These are phyloP conservation scores for Herpailurus yagouaroundi DNA, from an alignment of 2,113 vertebrate genomes.

Conservation along the genomic window DNA sequence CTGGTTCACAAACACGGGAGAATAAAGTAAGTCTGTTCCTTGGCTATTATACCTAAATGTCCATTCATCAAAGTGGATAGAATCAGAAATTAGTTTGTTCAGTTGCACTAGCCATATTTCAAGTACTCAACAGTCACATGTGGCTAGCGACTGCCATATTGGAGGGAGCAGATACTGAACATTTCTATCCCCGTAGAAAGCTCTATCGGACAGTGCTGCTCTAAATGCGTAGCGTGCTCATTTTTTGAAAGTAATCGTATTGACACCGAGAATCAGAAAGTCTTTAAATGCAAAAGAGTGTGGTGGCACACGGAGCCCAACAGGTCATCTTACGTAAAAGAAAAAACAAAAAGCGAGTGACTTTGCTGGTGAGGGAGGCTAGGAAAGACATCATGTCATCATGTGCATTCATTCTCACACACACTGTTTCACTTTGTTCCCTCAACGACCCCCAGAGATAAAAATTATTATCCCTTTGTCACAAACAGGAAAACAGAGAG, in stretches of 20 bases:
- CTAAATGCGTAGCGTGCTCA: not conserved
- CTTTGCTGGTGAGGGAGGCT: not conserved
- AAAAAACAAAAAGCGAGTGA: not conserved
- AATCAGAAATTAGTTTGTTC: not conserved
- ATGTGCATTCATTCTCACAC: not conserved
- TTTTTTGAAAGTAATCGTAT: not conserved
- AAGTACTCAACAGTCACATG: not conserved
- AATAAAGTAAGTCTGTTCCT: not conserved
- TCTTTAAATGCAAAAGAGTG: not conserved
- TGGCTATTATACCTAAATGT: not conserved
- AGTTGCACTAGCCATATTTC: not conserved
- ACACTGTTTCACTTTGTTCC: not conserved
- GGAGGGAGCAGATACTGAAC: rapidly evolving
- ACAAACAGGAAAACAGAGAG: not conserved
- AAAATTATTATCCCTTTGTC: not conserved
- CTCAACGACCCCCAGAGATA: not conserved
- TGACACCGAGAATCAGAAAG: not conserved
- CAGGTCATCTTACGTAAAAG: not conserved
- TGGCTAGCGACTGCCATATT: no score
- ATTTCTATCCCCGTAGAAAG: not conserved
- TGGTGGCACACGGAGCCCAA: not conserved
- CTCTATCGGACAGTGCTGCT: not conserved
- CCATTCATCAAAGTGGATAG: not conserved
- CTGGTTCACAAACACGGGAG: not conserved
- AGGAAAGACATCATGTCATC: not conserved